These are phyloP conservation scores for Orbicella faveolata DNA, from an alignment of 64 coral and sea anemone species.

Conservation along the genomic window DNA sequence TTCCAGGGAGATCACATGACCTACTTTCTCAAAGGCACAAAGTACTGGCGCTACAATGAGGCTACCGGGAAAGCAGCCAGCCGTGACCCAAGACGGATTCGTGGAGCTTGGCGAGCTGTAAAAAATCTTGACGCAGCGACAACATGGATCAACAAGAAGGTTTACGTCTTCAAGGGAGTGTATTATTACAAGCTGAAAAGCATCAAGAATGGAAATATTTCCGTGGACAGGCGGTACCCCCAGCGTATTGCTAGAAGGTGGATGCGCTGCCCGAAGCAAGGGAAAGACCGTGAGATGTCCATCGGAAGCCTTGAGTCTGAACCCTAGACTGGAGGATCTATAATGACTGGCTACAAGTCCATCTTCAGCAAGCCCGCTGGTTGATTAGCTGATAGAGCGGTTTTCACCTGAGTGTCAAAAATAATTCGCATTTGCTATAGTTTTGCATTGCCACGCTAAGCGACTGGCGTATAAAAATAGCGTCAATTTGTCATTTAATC, in stretches of 20 bases:
- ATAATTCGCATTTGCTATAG: too few relatives aligned
- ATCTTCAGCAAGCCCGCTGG: too few relatives aligned
- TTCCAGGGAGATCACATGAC: slow-evolving; percentile 27
- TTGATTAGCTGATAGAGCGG: too few relatives aligned
- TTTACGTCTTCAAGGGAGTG: slow-evolving; percentile 72
- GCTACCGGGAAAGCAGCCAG: background rate
- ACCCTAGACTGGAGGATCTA: background rate
- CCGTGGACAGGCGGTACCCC: background rate
- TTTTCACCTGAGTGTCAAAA: too few relatives aligned
- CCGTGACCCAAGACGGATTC: slow-evolving; percentile 28
- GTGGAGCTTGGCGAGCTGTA: slow-evolving; percentile 1
- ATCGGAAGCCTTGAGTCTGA: background rate
- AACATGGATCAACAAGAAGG: slow-evolving; percentile 55
- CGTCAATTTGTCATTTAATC: too few relatives aligned
- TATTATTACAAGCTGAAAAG: background rate
- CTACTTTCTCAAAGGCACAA: slow-evolving; percentile 50
- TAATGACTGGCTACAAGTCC: too few relatives aligned
- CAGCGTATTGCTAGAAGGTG: background rate
- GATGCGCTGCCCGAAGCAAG: background rate
- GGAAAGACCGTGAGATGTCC: background rate
- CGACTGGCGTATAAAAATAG: too few relatives aligned
- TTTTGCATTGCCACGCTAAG: too few relatives aligned
- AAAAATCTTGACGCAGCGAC: slow-evolving; percentile 64
- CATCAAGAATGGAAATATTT: background rate
- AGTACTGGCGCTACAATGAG: slow-evolving; percentile 77